Conservation (phyloP, 35 echinoderm and acorn worm genomes). For the Apostichopus japonicus region DNA sequence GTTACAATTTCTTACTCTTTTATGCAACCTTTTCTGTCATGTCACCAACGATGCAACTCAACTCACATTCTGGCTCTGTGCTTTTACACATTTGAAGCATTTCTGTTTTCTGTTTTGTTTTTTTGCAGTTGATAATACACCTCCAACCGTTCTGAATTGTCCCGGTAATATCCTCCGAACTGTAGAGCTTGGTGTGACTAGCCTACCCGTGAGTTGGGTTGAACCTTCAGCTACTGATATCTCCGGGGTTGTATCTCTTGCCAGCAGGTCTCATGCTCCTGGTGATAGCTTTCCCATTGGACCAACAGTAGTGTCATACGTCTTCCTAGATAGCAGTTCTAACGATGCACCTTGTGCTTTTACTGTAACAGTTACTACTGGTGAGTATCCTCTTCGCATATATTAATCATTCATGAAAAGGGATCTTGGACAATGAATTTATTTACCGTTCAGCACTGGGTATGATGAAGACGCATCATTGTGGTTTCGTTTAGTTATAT, state of each 20-base stretch:
- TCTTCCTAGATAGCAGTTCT: constrained; percentile 52
- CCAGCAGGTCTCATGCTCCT: constrained; percentile 11
- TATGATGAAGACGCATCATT: no score
- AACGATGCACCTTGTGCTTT: constrained; percentile 58
- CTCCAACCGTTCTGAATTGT: constrained; percentile 61
- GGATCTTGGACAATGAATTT: no score
- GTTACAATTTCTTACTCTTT: no score
- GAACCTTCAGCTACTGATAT: constrained; percentile 77
- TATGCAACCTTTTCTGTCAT: no score
- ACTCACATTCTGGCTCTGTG: no score
- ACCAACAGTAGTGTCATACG: constrained; percentile 52
- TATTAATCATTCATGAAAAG: not conserved
- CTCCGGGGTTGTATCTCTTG: not conserved
- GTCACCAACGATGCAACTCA: no score
- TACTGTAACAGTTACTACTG: constrained; percentile 35
- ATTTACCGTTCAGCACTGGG: no score
- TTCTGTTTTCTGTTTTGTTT: not conserved
- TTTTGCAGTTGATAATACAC: constrained; percentile 51
- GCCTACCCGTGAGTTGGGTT: constrained; percentile 46
- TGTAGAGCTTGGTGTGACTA: constrained; percentile 43
- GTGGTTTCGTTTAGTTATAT: no score
- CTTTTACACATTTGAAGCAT: no score
- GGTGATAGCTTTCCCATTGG: constrained; percentile 47
- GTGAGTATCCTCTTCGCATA: constrained; percentile 8
- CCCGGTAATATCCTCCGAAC: constrained; percentile 43